A percentile compares a stretch with the other conserved stretches of the same genome.
Conservation (phyloP, 2,888 invertebrate genomes). For the Leptopilina myrica region DNA sequence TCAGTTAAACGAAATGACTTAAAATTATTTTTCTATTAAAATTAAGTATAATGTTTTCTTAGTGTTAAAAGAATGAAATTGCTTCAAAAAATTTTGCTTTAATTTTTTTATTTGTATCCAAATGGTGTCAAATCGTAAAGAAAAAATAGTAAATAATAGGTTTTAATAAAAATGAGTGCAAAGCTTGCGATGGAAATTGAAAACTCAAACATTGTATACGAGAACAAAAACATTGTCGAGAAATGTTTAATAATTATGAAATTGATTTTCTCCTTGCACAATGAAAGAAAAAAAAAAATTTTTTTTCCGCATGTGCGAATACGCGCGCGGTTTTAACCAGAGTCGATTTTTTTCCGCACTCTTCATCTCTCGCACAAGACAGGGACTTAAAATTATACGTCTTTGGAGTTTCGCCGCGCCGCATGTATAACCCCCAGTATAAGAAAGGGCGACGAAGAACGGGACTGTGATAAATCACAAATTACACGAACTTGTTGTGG, state of each 20-base stretch:
- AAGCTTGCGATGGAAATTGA: too few species aligned
- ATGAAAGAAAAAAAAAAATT: slow-evolving; percentile 47
- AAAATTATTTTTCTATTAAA: too few species aligned
- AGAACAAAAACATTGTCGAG: too few species aligned
- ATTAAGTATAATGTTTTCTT: too few species aligned
- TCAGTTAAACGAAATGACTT: too few species aligned
- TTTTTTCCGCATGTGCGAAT: slow-evolving; percentile 19
- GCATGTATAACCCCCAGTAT: slow-evolving; percentile 46
- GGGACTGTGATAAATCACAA: slow-evolving; percentile 72
- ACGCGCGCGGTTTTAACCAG: neutral
- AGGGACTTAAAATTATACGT: slow-evolving; percentile 51
- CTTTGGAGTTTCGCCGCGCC: slow-evolving; percentile 47
- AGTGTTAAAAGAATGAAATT: too few species aligned
- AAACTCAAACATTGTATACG: too few species aligned
- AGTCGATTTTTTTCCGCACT: slow-evolving; percentile 40
- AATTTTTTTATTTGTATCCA: too few species aligned
- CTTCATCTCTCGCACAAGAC: slow-evolving; percentile 21
- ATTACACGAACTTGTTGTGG: slow-evolving; percentile 70
- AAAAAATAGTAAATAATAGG: too few species aligned
- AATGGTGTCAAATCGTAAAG: too few species aligned
- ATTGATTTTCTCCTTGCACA: slow-evolving; percentile 15
- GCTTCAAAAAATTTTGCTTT: too few species aligned
- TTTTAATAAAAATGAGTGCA: too few species aligned
- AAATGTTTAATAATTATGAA: neutral
- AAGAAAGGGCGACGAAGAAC: slow-evolving; percentile 56